These are phyloP conservation scores for Falco concolor DNA, from an alignment of 2,797 vertebrate genomes.

Conservation along the genomic window DNA sequence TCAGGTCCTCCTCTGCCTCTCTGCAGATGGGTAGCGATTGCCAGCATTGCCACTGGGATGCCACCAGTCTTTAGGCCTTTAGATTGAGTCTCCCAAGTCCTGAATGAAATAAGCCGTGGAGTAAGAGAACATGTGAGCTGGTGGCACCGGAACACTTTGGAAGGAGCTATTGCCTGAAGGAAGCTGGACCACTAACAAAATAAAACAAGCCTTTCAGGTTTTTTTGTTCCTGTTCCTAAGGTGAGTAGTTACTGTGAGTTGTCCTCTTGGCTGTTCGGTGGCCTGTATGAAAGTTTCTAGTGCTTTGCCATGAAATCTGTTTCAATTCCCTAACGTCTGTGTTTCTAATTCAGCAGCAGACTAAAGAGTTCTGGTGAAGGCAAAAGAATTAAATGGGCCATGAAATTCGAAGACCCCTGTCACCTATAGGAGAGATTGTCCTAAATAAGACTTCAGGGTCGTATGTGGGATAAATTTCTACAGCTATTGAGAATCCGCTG, in stretches of 20 bases:
- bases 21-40: neutral
- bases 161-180: neutral
- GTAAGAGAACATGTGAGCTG: neutral
- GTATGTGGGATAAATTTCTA: neutral
- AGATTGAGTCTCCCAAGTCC: neutral
- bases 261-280: neutral
- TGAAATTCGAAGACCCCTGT: neutral
- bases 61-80: neutral
- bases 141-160: neutral
- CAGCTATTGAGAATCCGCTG: neutral
- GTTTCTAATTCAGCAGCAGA: neutral
- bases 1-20: neutral
- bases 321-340: neutral
- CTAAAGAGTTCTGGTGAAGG: neutral
- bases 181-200: neutral
- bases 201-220: neutral
- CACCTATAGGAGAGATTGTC: neutral
- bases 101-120: neutral
- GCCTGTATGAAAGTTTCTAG: neutral
- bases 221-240: neutral
- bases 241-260: neutral
- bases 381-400: neutral
- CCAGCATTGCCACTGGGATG: neutral
- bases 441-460: neutral
- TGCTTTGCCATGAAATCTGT: neutral